Evolutionary conservation across 2,113 vertebrate species (phyloP), one percentile per base, ranked within the genome.

Genomic region (Centropristis striata): DNA sequence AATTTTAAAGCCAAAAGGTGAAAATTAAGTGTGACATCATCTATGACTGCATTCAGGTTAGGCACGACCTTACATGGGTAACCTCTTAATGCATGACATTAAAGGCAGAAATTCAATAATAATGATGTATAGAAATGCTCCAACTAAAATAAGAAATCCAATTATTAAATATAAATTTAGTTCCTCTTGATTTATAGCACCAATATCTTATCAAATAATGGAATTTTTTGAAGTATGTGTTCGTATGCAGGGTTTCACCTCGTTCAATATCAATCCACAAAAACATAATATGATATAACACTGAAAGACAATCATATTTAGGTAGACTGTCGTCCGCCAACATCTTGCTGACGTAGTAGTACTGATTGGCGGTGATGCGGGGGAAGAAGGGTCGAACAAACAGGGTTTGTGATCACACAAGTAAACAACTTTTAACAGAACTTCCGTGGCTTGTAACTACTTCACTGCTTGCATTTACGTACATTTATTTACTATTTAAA

Each of bases 1-100:
- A 79, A 23, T 61, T 57, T 71, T 72, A 53, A 84, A 87, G 77
- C 37, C 63, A 71, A 57, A 76, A 81, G 60, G 25, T 41, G 23
- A 27, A 71, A 60, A 18, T n/a, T 21, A 32, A 65, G 18, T 4
- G 1, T 70, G 69, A 77, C 51, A 66, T 80, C 68, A 80, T 55
- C 32, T 51, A 11, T 61, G 65, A 51, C 25, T 42, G 2, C 25
- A 51, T 6, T 20, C 21, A 49, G 27, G 16, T 73, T 36, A 67
- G 1, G 18, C 25, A 18, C 32, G 21, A 41, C 39, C 10, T 79
- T 23, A 47, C 11, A 46, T 13, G 3, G n/a, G n/a, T 25, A 23
- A n/a, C 1, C 8, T 21, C 18, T 37, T 65, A 2, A 37, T 71
- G 20, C 42, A 13, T 49, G 15, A n/a, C 13, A 49, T 46, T 71